A percentile compares a stretch with the other conserved stretches of the same genome.
Conservation (phyloP, 2,888 invertebrate species). For the Calephelis perditalis region DNA sequence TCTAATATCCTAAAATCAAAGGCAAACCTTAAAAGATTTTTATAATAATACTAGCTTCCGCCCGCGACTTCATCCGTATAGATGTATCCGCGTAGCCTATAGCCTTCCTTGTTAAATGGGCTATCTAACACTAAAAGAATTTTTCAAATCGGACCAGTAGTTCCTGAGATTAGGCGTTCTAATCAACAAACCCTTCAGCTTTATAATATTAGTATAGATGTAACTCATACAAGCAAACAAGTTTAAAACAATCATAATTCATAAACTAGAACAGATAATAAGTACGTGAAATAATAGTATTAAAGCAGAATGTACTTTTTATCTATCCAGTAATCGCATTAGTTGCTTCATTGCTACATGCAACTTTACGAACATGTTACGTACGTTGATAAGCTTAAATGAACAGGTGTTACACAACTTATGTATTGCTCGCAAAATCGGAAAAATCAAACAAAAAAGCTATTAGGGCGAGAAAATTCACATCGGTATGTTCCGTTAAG, state of each 20-base stretch:
- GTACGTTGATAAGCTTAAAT: slow-evolving; percentile 11
- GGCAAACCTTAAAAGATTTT: too few relatives aligned
- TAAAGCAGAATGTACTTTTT: background rate
- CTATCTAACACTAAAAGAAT: too few relatives aligned
- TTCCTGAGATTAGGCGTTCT: too few relatives aligned
- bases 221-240: background rate
- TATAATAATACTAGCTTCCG: too few relatives aligned
- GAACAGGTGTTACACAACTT: slow-evolving; percentile 50
- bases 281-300: slow-evolving; percentile 15
- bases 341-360: background rate
- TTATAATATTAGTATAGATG: too few relatives aligned
- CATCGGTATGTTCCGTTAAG: slow-evolving; percentile 68
- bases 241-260: slow-evolving; percentile 1
- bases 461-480: slow-evolving; percentile 76
- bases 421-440: slow-evolving; percentile 47
- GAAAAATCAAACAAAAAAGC: slow-evolving; percentile 63
- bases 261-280: slow-evolving; percentile 14
- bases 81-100: too few relatives aligned
- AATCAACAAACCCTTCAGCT: too few relatives aligned
- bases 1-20: too few relatives aligned
- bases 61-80: too few relatives aligned
- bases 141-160: too few relatives aligned
- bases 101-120: too few relatives aligned
- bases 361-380: background rate
- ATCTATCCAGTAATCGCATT: slow-evolving; percentile 1